Conservation (phyloP, 2,113 vertebrate genomes). For the Gila orcuttii region DNA sequence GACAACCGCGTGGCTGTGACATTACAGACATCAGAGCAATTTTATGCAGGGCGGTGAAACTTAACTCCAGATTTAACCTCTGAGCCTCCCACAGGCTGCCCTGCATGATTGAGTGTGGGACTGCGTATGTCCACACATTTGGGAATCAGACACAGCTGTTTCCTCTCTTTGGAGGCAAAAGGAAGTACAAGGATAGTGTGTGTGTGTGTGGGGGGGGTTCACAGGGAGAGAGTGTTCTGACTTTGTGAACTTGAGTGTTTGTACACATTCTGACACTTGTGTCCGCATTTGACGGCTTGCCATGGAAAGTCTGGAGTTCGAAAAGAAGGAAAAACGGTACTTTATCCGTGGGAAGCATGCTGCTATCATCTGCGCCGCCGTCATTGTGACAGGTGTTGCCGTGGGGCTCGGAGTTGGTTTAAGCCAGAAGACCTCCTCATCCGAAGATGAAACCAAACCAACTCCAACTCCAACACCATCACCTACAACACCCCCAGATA, state of each 20-base stretch:
- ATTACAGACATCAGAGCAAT: constrained; percentile 23
- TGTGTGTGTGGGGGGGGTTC: background rate
- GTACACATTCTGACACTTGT: constrained; percentile 5
- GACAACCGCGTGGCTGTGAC: constrained; percentile 10
- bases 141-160: constrained; percentile 48
- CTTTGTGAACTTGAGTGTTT: constrained; percentile 25
- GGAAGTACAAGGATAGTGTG: constrained; percentile 12
- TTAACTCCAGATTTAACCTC: constrained; percentile 45
- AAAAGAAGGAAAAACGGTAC: constrained; percentile 77
- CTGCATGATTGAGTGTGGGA: constrained; percentile 34
- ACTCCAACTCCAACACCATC: background rate
- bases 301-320: constrained; percentile 79
- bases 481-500: constrained; percentile 30
- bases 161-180: constrained; percentile 40
- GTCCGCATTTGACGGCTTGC: constrained; percentile 8
- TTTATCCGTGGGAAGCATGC: constrained; percentile 83
- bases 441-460: constrained; percentile 38
- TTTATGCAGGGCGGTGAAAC: constrained; percentile 31
- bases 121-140: constrained; percentile 37
- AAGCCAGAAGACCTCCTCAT: constrained; percentile 63
- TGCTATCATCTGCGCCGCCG: constrained; percentile 77
- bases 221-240: constrained; percentile 33
- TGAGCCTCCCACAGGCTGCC: constrained; percentile 20
- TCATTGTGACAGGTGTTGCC: constrained; percentile 79
- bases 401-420: constrained; percentile 90